Evolutionary conservation across 2,113 vertebrate species (phyloP).

Genomic region (Ctenodactylus gundi): DNA sequence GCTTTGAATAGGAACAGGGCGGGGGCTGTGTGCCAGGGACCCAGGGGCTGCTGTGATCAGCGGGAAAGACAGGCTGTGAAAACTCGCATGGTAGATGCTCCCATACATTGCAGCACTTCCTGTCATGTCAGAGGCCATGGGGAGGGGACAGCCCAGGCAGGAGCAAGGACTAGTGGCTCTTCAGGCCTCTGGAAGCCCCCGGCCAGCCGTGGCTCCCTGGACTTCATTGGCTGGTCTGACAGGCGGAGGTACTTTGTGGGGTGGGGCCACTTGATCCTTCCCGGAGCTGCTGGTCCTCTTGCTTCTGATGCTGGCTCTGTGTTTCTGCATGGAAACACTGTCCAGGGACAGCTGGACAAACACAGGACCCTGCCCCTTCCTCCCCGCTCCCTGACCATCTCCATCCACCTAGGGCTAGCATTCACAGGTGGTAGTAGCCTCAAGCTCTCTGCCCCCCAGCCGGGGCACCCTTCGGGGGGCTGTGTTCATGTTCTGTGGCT

Average conservation of each 20-base stretch:
- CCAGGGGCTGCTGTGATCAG: neutral
- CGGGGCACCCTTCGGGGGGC: no score
- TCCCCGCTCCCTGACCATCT: neutral
- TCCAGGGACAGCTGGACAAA: neutral
- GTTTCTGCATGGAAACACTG: slow-evolving; percentile 19
- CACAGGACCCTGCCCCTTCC: neutral
- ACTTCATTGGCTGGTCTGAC: neutral
- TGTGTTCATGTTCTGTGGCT: neutral
- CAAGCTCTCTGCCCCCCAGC: neutral
- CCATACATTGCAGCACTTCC: neutral
- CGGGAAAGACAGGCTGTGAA: neutral
- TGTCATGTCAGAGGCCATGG: neutral
- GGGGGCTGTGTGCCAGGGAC: neutral
- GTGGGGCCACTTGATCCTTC: neutral
- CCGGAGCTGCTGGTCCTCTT: neutral
- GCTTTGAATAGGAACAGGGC: neutral
- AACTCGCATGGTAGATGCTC: neutral
- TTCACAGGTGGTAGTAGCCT: neutral
- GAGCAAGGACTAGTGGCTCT: neutral
- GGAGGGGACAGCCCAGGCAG: neutral
- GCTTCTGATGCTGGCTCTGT: neutral
- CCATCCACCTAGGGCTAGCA: neutral
- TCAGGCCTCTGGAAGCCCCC: neutral
- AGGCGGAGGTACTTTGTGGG: neutral
- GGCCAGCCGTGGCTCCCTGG: neutral